Evolutionary conservation across 2,797 vertebrate species (phyloP).

Genomic region (Phrynocephalus guinanensis): DNA sequence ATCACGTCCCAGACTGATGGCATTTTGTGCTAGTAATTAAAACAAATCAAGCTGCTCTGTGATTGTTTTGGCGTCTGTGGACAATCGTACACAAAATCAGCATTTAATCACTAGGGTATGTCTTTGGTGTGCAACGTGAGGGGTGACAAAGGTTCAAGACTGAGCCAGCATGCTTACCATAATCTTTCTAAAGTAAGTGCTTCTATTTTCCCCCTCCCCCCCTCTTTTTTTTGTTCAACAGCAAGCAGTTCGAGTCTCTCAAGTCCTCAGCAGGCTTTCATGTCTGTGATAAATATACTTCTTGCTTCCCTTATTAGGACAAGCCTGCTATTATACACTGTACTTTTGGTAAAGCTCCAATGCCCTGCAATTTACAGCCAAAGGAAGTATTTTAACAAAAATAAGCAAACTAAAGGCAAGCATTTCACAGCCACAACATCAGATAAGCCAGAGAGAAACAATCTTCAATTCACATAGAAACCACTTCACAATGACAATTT

Average conservation of each 20-base stretch:
- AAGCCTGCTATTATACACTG: conserved; percentile 82
- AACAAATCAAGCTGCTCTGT: conserved; percentile 97
- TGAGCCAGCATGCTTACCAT: conserved; percentile 89
- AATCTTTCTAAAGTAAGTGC: conserved; percentile 90
- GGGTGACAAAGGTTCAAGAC: conserved; percentile 93
- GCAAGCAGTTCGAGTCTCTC: conserved; percentile 82
- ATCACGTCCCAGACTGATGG: conserved; percentile 95
- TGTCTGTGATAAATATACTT: conserved; percentile 82
- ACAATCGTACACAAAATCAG: conserved; percentile 98
- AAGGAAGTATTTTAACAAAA: conserved; percentile 83
- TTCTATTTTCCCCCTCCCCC: conserved; percentile 70
- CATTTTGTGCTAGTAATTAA: conserved; percentile 97
- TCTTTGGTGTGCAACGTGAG: conserved; percentile 91
- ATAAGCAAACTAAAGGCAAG: conserved; percentile 85
- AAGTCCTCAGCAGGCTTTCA: conserved; percentile 80
- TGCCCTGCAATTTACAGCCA: conserved; percentile 81
- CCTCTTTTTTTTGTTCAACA: conserved; percentile 61
- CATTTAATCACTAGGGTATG: conserved; percentile 93
- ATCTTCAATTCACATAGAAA: conserved; percentile 86
- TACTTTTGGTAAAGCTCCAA: conserved; percentile 82
- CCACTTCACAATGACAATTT: conserved; percentile 91
- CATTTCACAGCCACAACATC: conserved; percentile 86
- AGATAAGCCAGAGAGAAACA: conserved; percentile 84
- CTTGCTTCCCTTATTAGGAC: conserved; percentile 86
- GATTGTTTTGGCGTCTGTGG: conserved; percentile 98